Percentiles rank a stretch among this genome's conserved stretches.
Evolutionary conservation across 1,140 invertebrate genomes (phyloP).

Genomic region (Lepidurus packardi): DNA sequence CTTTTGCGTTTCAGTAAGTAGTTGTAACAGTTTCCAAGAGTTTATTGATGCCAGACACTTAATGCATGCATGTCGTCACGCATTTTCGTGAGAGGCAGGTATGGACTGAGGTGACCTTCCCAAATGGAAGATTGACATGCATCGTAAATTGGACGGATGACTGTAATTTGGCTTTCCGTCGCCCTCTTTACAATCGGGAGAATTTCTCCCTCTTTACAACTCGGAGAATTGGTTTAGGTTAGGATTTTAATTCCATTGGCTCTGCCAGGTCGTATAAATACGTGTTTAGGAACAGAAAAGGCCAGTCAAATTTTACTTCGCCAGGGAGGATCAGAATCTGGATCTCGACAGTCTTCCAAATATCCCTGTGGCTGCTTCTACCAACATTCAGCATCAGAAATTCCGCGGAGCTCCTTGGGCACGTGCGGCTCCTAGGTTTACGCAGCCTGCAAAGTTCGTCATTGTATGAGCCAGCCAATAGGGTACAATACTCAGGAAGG

Average conservation of each 20-base stretch:
- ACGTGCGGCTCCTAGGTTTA: neutral
- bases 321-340: no score
- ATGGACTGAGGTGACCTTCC: neutral
- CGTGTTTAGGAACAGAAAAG: no score
- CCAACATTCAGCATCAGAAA: neutral
- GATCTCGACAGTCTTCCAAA: neutral
- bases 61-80: neutral
- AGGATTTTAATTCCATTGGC: no score
- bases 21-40: neutral
- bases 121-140: neutral
- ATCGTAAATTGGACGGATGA: neutral
- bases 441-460: neutral
- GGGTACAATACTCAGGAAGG: no score
- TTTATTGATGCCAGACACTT: neutral
- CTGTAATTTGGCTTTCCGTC: neutral
- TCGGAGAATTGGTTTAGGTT: neutral
- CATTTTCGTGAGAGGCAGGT: neutral
- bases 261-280: no score
- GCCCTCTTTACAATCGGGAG: neutral
- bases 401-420: neutral
- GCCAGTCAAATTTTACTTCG: no score
- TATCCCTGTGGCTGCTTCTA: neutral
- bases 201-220: neutral
- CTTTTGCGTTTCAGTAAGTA: neutral
- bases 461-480: neutral